A percentile compares a stretch with the other conserved stretches of the same genome.
Evolutionary conservation across 2,888 invertebrate species (phyloP).

Genomic region (Cataglyphis livida): DNA sequence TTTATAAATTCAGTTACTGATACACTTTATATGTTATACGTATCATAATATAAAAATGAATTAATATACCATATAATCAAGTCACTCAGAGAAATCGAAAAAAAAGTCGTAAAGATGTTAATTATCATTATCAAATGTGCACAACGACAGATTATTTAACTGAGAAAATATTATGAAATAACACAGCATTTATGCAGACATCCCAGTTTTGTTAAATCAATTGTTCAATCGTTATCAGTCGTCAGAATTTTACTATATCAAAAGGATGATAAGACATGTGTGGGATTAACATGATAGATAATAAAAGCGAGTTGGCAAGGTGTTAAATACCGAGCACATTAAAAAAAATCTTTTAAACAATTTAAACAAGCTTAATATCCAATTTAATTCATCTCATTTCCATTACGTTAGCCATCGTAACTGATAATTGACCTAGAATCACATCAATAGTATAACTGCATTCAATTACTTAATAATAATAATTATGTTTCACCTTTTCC

Average conservation of each 20-base stretch:
- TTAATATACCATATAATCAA: background rate
- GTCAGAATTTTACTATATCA: background rate
- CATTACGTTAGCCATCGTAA: background rate
- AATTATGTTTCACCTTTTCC: background rate
- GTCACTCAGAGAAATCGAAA: background rate
- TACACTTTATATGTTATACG: background rate
- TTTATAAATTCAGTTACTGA: background rate
- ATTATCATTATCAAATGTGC: background rate
- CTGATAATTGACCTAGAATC: background rate
- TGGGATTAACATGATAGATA: slow-evolving; percentile 11
- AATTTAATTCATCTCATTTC: slow-evolving; percentile 14
- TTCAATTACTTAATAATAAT: background rate
- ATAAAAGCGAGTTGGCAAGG: background rate
- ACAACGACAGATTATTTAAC: slow-evolving; percentile 6
- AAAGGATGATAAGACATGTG: background rate
- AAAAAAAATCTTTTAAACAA: background rate
- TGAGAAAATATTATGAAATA: slow-evolving; percentile 8
- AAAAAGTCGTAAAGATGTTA: background rate
- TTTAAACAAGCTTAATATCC: slow-evolving; percentile 1
- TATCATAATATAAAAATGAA: background rate
- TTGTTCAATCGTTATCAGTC: slow-evolving; percentile 1
- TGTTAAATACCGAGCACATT: background rate
- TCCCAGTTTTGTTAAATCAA: slow-evolving; percentile 2
- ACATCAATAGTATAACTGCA: background rate
- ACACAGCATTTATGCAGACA: background rate